Evolutionary conservation across 2,888 invertebrate species (phyloP).

Genomic region (Camponotus fellah): DNA sequence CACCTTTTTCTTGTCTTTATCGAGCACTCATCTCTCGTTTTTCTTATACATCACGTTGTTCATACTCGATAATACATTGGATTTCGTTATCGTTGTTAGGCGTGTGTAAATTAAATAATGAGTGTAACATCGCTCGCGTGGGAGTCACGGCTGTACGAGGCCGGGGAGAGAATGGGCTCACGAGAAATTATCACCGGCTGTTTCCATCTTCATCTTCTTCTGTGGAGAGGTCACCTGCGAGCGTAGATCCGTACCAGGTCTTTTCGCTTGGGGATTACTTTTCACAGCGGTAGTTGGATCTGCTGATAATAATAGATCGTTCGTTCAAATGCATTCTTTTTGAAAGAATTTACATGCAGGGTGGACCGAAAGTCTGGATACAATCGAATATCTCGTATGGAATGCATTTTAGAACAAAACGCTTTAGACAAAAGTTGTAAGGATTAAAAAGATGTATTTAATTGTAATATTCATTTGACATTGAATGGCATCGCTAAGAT

Average conservation of each 20-base stretch:
- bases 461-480: too few relatives aligned
- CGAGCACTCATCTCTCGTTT: conserved; percentile 68
- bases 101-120: conserved; percentile 80
- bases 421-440: too few relatives aligned
- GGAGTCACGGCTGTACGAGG: conserved; percentile 69
- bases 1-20: conserved; percentile 62
- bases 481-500: too few relatives aligned
- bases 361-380: too few relatives aligned
- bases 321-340: neutral
- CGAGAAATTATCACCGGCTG: conserved; percentile 83
- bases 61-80: conserved; percentile 73
- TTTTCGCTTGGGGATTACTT: conserved; percentile 83
- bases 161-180: conserved; percentile 77
- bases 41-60: conserved; percentile 70
- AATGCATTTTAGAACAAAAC: too few relatives aligned
- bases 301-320: conserved; percentile 64
- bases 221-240: conserved; percentile 81
- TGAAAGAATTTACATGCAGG: neutral
- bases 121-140: conserved; percentile 71
- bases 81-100: conserved; percentile 76
- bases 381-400: too few relatives aligned
- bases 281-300: conserved; percentile 84
- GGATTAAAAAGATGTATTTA: too few relatives aligned
- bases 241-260: conserved; percentile 80
- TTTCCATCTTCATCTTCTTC: conserved; percentile 84